Conservation (phyloP, 2,797 vertebrate genomes). For the Emys orbicularis region DNA sequence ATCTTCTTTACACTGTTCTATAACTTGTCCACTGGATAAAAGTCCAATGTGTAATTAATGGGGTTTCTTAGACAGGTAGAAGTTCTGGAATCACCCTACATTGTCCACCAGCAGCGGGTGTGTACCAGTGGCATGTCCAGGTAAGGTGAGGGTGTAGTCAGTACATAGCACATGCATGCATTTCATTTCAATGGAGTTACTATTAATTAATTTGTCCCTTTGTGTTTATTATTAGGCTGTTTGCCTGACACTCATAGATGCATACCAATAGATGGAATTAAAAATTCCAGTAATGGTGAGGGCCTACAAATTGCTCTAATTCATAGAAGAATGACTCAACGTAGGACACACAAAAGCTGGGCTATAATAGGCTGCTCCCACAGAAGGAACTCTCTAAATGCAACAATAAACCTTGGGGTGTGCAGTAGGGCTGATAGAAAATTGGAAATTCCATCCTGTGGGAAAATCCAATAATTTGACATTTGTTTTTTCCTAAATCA, state of each 20-base stretch:
- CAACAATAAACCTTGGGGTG: no score
- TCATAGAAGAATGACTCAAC: not conserved
- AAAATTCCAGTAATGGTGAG: not conserved
- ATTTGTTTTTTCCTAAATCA: not conserved
- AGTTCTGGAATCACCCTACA: no score
- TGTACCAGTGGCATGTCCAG: no score
- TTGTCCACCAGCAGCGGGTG: no score
- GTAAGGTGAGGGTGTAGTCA: no score
- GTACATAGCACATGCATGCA: not conserved
- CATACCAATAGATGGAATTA: not conserved
- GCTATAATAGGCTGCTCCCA: no score
- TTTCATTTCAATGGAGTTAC: not conserved
- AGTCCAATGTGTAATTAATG: not conserved
- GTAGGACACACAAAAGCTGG: no score
- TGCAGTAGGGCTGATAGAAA: not conserved
- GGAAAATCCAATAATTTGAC: not conserved
- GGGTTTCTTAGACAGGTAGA: not conserved
- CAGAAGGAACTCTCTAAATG: no score
- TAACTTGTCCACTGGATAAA: not conserved
- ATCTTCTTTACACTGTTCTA: not conserved
- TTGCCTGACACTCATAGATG: not conserved
- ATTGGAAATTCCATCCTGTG: not conserved
- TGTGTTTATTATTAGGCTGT: not conserved
- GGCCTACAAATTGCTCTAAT: not conserved
- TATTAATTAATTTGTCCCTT: not conserved